phyloP scores from a whole-genome alignment of 2,113 vertebrate species.

The Sinocyclocheilus rhinocerous region DNA sequence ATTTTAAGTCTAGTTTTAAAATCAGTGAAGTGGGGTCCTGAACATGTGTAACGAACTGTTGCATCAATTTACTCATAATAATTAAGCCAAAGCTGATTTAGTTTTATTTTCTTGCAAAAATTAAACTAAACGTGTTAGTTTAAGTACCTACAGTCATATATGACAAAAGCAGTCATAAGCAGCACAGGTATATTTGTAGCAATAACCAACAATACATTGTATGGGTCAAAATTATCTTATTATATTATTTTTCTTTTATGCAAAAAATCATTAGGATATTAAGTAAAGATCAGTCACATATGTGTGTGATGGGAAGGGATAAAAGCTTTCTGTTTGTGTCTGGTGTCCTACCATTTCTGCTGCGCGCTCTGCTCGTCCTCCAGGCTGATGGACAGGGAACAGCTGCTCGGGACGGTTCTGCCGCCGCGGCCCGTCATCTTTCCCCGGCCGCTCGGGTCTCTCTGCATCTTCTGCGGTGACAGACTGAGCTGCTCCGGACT shows the following conservation, averaged over 20 bases:
- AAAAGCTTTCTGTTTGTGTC: neutral
- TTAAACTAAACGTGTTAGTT: neutral
- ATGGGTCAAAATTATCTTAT: no score
- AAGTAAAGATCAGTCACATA: no score
- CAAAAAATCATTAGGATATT: no score
- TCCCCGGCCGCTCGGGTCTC: slow-evolving; percentile 86
- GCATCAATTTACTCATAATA: neutral
- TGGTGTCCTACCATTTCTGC: slow-evolving; percentile 30
- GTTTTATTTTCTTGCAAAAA: no score
- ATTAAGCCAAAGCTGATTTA: neutral
- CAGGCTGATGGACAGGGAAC: slow-evolving; percentile 90
- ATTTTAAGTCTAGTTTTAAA: no score
- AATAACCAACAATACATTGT: no score
- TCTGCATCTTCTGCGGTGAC: slow-evolving; percentile 89
- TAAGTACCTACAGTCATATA: neutral
- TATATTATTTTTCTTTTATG: no score
- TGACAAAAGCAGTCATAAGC: neutral
- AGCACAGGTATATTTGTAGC: no score
- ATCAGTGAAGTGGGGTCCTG: no score
- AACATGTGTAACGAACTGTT: neutral
- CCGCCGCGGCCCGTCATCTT: slow-evolving; percentile 79
- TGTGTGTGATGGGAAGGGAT: neutral
- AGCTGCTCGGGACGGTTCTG: slow-evolving; percentile 77
- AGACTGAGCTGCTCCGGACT: slow-evolving; percentile 84
- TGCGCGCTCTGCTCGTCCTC: slow-evolving; percentile 78